These are phyloP conservation scores for Eunapius fragilis DNA, from an alignment of 37 sponge, comb jelly and placozoan species.

Conservation along the genomic window DNA sequence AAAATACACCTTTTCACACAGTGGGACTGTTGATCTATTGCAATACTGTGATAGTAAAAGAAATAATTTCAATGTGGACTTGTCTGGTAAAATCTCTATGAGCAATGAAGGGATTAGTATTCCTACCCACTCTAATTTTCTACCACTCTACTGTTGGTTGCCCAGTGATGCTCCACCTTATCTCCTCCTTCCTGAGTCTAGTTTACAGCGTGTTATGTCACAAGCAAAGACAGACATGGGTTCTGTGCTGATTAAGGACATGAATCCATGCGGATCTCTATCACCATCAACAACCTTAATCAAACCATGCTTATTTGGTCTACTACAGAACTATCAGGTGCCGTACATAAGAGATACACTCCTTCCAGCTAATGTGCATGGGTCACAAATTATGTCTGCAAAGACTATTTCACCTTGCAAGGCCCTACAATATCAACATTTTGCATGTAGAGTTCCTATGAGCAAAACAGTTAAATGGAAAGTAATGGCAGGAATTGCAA, in stretches of 20 bases:
- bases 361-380: constrained; percentile 45
- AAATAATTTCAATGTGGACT: constrained; percentile 29
- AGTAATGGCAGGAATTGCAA: constrained; percentile 3
- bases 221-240: constrained; percentile 13
- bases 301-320: background rate
- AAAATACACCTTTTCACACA: constrained; percentile 36
- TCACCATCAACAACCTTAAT: constrained; percentile 20
- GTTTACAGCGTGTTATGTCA: background rate
- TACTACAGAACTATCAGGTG: background rate
- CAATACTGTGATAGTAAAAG: constrained; percentile 4
- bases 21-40: constrained; percentile 15
- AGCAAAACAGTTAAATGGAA: background rate
- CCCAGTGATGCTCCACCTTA: constrained; percentile 47
- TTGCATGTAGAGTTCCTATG: constrained; percentile 17
- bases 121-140: constrained; percentile 2
- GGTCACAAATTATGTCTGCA: constrained; percentile 32
- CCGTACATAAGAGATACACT: constrained; percentile 52
- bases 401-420: background rate
- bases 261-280: background rate
- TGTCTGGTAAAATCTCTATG: constrained; percentile 8
- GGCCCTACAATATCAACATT: constrained; percentile 54
- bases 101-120: background rate
- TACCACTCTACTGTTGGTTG: constrained; percentile 64
- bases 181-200: constrained; percentile 27
- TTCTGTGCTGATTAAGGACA: constrained; percentile 44